phyloP scores from a whole-genome alignment of 2,888 invertebrate species.

The Phengaris alcon region DNA sequence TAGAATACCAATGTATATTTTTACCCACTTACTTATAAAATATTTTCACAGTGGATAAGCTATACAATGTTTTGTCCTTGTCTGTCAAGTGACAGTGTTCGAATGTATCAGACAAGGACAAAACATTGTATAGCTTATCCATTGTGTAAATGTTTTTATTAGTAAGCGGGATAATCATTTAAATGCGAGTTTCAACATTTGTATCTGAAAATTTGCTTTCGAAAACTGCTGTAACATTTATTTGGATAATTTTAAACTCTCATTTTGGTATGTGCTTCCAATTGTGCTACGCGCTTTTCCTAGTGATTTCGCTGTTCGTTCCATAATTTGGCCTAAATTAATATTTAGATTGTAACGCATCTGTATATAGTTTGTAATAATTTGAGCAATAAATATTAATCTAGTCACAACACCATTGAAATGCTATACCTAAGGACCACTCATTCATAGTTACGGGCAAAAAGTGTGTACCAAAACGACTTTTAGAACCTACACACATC shows the following conservation, averaged over 20 bases:
- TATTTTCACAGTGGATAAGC: too few species aligned
- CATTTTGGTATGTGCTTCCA: conserved; percentile 22
- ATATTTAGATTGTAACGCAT: not conserved
- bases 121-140: too few species aligned
- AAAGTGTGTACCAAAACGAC: not conserved
- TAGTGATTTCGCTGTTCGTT: not conserved
- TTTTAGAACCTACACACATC: not conserved
- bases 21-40: too few species aligned
- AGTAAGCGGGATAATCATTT: too few species aligned
- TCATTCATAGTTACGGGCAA: not conserved
- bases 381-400: conserved; percentile 2
- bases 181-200: not conserved
- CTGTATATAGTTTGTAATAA: not conserved
- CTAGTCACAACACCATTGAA: not conserved
- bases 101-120: too few species aligned
- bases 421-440: not conserved
- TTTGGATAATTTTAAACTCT: not conserved
- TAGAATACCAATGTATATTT: too few species aligned
- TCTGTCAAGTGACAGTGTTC: too few species aligned
- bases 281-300: conserved; percentile 5
- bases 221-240: not conserved
- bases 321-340: conserved; percentile 24
- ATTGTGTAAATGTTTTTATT: too few species aligned
- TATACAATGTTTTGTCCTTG: too few species aligned
- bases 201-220: not conserved